A percentile compares a stretch with the other conserved stretches of the same genome.
These are phyloP conservation scores for Xyliphius kryptos DNA, from an alignment of 2,113 vertebrate genomes.

Conservation along the genomic window DNA sequence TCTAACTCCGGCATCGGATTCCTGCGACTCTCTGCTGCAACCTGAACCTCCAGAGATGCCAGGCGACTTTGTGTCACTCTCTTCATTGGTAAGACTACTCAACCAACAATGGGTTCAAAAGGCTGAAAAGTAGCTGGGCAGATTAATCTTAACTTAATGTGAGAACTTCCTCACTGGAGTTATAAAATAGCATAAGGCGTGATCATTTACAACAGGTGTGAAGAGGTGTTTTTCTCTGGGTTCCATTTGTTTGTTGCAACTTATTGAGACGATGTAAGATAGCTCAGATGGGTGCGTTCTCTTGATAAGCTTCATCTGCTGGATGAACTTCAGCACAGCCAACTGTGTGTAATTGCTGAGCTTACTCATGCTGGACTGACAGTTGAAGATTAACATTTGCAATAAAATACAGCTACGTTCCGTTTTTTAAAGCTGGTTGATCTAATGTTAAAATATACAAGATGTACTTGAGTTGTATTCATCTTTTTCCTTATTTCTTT, in stretches of 20 bases:
- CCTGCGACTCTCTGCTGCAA: constrained; percentile 73
- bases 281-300: constrained; percentile 34
- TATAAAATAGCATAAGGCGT: not conserved
- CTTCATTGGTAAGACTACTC: constrained; percentile 79
- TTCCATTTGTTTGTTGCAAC: constrained; percentile 39
- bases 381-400: constrained; percentile 3
- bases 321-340: constrained; percentile 45
- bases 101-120: not conserved
- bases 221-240: constrained; percentile 15
- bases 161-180: constrained; percentile 28
- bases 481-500: constrained; percentile 1
- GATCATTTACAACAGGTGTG: not conserved
- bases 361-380: constrained; percentile 5
- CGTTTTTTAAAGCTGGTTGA: not conserved
- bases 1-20: constrained; percentile 90
- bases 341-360: constrained; percentile 7
- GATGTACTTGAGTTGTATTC: not conserved
- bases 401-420: not conserved
- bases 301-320: constrained; percentile 31
- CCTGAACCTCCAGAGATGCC: constrained; percentile 65
- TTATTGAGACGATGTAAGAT: constrained; percentile 10
- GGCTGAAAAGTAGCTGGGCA: not conserved
- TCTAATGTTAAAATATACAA: not conserved
- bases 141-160: constrained; percentile 23
- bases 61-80: constrained; percentile 83